Conservation (phyloP, 2,113 vertebrate species). For the Nothoprocta perdicaria region DNA sequence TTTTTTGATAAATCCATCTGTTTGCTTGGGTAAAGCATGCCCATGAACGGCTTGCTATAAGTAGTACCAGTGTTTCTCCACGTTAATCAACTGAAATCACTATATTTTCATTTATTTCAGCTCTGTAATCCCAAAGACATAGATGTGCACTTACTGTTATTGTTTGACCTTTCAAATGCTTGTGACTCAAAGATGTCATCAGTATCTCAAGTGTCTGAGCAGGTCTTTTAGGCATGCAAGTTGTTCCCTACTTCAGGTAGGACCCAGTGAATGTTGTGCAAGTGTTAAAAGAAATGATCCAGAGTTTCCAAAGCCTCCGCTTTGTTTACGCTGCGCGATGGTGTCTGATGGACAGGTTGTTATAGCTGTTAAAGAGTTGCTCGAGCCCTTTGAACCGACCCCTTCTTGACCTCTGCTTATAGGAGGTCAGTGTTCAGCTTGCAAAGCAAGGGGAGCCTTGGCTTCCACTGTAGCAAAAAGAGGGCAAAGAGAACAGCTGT, state of each 20-base stretch:
- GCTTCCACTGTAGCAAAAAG: conserved; percentile 80
- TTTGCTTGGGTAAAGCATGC: conserved; percentile 30
- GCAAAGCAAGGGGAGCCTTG: conserved; percentile 75
- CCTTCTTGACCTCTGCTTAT: conserved; percentile 79
- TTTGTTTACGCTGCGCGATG: conserved; percentile 79
- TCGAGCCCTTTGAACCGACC: conserved; percentile 82
- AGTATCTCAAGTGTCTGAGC: conserved; percentile 41
- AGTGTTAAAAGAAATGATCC: conserved; percentile 82
- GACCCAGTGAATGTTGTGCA: conserved; percentile 64
- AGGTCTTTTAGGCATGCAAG: conserved; percentile 63
- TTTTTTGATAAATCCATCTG: background rate
- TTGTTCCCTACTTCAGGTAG: conserved; percentile 68
- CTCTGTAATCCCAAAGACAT: background rate
- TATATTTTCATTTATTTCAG: conserved; percentile 42
- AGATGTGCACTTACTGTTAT: background rate
- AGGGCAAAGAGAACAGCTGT: conserved; percentile 88
- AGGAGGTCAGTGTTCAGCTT: conserved; percentile 80
- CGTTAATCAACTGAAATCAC: background rate
- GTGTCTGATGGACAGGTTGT: conserved; percentile 82
- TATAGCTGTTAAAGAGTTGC: conserved; percentile 82
- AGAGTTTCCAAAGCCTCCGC: conserved; percentile 75
- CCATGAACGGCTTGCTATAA: background rate
- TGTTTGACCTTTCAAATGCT: background rate
- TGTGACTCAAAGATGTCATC: conserved; percentile 33
- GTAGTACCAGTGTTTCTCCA: background rate